Base-by-base conservation (phyloP, 2,888 invertebrate species). In the Scaptomyza caliginosa region DNA sequence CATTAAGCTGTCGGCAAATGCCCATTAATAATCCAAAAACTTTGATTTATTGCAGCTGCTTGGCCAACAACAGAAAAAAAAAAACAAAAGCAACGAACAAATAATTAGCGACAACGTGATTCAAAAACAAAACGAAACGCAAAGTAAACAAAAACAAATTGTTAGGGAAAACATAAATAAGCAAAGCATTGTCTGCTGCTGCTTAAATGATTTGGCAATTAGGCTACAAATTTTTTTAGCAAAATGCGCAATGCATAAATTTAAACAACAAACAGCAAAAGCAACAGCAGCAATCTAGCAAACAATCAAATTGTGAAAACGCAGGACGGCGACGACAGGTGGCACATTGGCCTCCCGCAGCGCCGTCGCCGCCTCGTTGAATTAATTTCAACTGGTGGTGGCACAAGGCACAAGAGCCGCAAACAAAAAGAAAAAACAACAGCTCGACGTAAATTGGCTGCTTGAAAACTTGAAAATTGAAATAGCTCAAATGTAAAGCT, bases 41-140 rank as follows among this genome's bases (percentile, higher is more conserved):
- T 83, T 76, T 81, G 86, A 81, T 81, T 82, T 80, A 88, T 88
- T 82, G 59, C 88, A 81, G 81, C 43, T 66, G 34, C 71, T 42
- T 10, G 46, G 36, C 43, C 24, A 30, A 42, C 24, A 13, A 34
- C 40, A 32, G 26, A 34, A 24, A 21, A 28, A 23, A 42, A 16
- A 7, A 32, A 40, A 10, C 10, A 7, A 42, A 6, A 17, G 4
- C 4, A 43, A 26, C 42, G 24, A 42, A 48, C 54, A 69, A 45
- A 60, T 72, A 80, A 79, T 86, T 78, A 83, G 67, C 63, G 36
- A 50, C 69, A 69, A 42, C 39, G 46, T 21, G 46, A 0, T 13
- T 0, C 54, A 45, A 43, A 24, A 36, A 36, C 21, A 11, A 46
- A 40, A 36, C 21, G 26, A 57, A 58, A 8, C 72, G 34, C 19